phyloP scores from a whole-genome alignment of 2,888 invertebrate genomes.

The Hyposoter didymator region DNA sequence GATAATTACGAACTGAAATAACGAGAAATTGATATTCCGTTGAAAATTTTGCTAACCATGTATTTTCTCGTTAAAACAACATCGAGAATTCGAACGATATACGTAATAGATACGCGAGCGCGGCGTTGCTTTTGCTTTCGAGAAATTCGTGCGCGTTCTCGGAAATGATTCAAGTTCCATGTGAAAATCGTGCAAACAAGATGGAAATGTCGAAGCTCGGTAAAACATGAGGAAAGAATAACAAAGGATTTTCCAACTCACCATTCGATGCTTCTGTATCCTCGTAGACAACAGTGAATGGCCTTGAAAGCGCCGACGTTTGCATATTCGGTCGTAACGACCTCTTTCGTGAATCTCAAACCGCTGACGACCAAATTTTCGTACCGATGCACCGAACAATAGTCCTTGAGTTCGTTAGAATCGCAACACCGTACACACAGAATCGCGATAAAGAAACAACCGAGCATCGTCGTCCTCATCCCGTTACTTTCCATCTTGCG shows the following conservation, averaged over 20 bases:
- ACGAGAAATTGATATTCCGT: not conserved
- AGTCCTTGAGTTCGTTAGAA: conserved; percentile 83
- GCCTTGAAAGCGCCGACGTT: conserved; percentile 90
- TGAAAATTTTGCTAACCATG: not conserved
- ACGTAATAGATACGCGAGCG: not conserved
- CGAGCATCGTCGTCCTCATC: conserved; percentile 37
- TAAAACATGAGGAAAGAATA: not conserved
- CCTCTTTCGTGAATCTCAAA: conserved; percentile 91
- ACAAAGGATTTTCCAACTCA: conserved; percentile 84
- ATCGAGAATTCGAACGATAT: not conserved
- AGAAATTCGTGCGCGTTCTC: not conserved
- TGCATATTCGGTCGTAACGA: conserved; percentile 88
- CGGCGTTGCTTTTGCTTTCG: not conserved
- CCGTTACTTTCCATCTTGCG: conserved; percentile 15
- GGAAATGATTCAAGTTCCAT: not conserved
- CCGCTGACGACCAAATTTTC: conserved; percentile 85
- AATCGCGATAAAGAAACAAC: conserved; percentile 15
- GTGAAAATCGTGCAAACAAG: not conserved
- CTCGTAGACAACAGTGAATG: conserved; percentile 91
- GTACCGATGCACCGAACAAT: conserved; percentile 87
- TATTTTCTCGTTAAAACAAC: not conserved
- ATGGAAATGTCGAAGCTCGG: not conserved
- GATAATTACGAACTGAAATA: not conserved
- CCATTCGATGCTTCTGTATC: conserved; percentile 93
- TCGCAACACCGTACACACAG: conserved; percentile 18